Conservation (phyloP, 2,797 vertebrate species). For the Bovichtus variegatus region DNA sequence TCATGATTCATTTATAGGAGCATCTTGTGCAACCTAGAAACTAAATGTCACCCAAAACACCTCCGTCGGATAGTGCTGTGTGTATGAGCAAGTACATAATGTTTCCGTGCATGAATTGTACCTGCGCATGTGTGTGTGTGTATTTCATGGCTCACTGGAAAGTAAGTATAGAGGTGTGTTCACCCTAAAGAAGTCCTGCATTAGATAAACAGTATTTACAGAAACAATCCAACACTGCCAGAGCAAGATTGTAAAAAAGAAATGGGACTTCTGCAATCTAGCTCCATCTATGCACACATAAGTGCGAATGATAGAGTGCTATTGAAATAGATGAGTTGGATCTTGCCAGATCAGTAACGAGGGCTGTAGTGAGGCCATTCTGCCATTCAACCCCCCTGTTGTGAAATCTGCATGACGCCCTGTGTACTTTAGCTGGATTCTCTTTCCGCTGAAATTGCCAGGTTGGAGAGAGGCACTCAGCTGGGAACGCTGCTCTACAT, state of each 20-base stretch:
- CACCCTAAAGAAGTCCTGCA: neutral
- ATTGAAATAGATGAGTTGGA: slow-evolving; percentile 71
- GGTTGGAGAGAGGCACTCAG: slow-evolving; percentile 78
- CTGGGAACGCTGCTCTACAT: slow-evolving; percentile 79
- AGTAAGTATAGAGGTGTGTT: neutral
- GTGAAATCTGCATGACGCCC: slow-evolving; percentile 71
- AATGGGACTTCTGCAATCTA: slow-evolving; percentile 18
- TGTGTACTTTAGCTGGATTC: slow-evolving; percentile 77
- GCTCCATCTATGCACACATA: slow-evolving; percentile 29
- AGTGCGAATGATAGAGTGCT: slow-evolving; percentile 55
- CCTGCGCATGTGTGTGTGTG: neutral
- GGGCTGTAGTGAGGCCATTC: slow-evolving; percentile 67
- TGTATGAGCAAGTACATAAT: slow-evolving; percentile 20
- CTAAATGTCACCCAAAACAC: slow-evolving; percentile 84
- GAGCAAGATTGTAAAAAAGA: neutral
- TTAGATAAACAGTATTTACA: slow-evolving; percentile 11
- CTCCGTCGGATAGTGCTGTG: slow-evolving; percentile 59
- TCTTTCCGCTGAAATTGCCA: slow-evolving; percentile 77
- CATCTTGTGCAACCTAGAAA: slow-evolving; percentile 85
- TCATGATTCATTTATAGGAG: slow-evolving; percentile 87
- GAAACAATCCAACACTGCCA: slow-evolving; percentile 2
- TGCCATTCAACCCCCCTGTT: slow-evolving; percentile 68
- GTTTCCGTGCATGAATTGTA: slow-evolving; percentile 17
- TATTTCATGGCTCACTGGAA: neutral
- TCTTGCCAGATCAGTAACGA: slow-evolving; percentile 70